Percentiles rank a stretch among this genome's conserved stretches.
These are phyloP conservation scores for Leucoptera coffeella DNA, from an alignment of 2,888 invertebrate genomes.

Conservation along the genomic window DNA sequence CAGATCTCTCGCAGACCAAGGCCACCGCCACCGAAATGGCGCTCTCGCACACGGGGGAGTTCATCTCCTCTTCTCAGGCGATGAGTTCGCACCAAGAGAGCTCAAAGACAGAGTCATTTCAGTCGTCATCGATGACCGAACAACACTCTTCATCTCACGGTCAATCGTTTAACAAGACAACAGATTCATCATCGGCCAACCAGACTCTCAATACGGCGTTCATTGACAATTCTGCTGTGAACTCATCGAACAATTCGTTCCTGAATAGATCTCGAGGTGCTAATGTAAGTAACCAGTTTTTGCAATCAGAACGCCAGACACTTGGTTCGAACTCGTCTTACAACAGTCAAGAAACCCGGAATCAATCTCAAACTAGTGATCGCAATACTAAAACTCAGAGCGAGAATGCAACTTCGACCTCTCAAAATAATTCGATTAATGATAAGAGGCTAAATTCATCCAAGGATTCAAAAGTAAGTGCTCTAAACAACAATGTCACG, in stretches of 20 bases:
- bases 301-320: conserved; percentile 36
- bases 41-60: conserved; percentile 33
- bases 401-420: conserved; percentile 13
- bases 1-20: conserved; percentile 36
- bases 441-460: background rate
- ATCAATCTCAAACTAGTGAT: background rate
- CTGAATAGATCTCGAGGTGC: conserved; percentile 25
- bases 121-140: conserved; percentile 34
- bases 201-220: conserved; percentile 40
- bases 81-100: conserved; percentile 33
- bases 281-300: conserved; percentile 28
- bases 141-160: conserved; percentile 30
- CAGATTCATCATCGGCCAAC: conserved; percentile 25
- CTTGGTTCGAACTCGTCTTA: conserved; percentile 16
- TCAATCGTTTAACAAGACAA: conserved; percentile 29
- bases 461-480: conserved; percentile 9
- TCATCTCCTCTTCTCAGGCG: conserved; percentile 33
- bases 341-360: conserved; percentile 1
- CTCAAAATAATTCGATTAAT: too few relatives aligned
- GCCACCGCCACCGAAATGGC: conserved; percentile 38
- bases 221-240: conserved; percentile 20
- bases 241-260: conserved; percentile 16
- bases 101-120: conserved; percentile 34
- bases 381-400: conserved; percentile 12
- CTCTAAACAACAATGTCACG: conserved; percentile 22